phyloP scores from a whole-genome alignment of 2,888 invertebrate genomes.

The Ceramica pisi region DNA sequence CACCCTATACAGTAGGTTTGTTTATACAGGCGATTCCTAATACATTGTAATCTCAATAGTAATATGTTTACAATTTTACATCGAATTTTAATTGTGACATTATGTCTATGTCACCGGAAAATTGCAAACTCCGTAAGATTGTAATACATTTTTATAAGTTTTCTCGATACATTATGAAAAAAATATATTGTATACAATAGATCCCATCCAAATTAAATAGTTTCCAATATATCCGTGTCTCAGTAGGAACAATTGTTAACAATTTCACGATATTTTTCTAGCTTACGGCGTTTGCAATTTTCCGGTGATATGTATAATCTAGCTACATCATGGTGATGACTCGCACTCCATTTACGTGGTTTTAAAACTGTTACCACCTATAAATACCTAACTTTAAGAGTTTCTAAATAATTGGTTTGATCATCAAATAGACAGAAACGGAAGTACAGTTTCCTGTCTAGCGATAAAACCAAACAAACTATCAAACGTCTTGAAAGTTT shows the following conservation, averaged over 20 bases:
- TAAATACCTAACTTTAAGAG: background rate
- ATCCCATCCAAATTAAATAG: too few species aligned
- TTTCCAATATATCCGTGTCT: too few species aligned
- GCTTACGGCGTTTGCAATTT: too few species aligned
- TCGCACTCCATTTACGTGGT: background rate
- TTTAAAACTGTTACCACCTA: background rate
- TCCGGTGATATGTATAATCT: too few species aligned
- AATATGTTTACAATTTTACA: conserved; percentile 38
- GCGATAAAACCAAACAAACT: background rate
- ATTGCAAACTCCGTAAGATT: too few species aligned
- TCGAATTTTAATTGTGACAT: conserved; percentile 28
- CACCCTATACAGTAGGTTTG: conserved; percentile 39
- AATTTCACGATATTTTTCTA: too few species aligned
- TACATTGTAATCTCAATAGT: conserved; percentile 36
- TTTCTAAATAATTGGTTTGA: background rate
- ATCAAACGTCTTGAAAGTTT: background rate
- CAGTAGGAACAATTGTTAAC: too few species aligned
- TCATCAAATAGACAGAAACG: background rate
- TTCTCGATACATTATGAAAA: too few species aligned
- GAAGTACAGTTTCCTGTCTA: background rate
- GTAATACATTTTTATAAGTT: too few species aligned
- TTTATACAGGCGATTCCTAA: conserved; percentile 40
- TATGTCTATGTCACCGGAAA: background rate
- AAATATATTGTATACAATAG: too few species aligned
- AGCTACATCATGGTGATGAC: background rate